These are phyloP conservation scores for Drosophila picticornis DNA, from an alignment of 2,888 invertebrate genomes.

Conservation along the genomic window DNA sequence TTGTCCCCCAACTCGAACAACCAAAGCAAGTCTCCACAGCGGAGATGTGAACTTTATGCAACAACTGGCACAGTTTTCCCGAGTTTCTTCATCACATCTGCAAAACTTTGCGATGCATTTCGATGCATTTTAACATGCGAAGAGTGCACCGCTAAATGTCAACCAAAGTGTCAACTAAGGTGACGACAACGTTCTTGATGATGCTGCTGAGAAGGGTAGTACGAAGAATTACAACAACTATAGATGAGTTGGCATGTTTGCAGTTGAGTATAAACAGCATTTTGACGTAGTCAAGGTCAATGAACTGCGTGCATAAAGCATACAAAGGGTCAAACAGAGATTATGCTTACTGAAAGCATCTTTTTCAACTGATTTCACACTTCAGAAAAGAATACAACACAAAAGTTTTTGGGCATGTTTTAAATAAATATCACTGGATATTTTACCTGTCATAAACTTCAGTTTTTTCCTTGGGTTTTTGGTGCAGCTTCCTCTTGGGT, in stretches of 20 bases:
- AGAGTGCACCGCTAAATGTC: conserved; percentile 59
- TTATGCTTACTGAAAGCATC: background rate
- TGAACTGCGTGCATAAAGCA: conserved; percentile 12
- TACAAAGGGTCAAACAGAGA: background rate
- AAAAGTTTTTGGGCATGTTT: conserved; percentile 2
- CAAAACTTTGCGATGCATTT: conserved; percentile 62
- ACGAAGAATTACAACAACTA: conserved; percentile 6
- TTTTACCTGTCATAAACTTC: conserved; percentile 48
- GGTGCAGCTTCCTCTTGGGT: background rate
- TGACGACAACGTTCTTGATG: conserved; percentile 30
- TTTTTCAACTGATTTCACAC: background rate
- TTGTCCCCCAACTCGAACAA: background rate
- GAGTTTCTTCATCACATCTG: conserved; percentile 28
- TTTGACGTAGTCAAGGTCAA: conserved; percentile 22
- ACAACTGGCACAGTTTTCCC: conserved; percentile 43
- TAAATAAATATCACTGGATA: conserved; percentile 14
- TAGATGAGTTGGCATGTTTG: conserved; percentile 32
- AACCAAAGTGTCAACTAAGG: conserved; percentile 61
- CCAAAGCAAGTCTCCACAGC: conserved; percentile 23
- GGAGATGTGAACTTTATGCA: conserved; percentile 56
- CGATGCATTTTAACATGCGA: conserved; percentile 68
- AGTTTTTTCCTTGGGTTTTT: conserved; percentile 8
- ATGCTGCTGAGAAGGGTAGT: background rate
- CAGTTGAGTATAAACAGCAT: conserved; percentile 13
- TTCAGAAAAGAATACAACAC: background rate